A percentile compares a stretch with the other conserved stretches of the same genome.
phyloP scores from a whole-genome alignment of 1,140 invertebrate species.

The Colletes latitarsis region DNA sequence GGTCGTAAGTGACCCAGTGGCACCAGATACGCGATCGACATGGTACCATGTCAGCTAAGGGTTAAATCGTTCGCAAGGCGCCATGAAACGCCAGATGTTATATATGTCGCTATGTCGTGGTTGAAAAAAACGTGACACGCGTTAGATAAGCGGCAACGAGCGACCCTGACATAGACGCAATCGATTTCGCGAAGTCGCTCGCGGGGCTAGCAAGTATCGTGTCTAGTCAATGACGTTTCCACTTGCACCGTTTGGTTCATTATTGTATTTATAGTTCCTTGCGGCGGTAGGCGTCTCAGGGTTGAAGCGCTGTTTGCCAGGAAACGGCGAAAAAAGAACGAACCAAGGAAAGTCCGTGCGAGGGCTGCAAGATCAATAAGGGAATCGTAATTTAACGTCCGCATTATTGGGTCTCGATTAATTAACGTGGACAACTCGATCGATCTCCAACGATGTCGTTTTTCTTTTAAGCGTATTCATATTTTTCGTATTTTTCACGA shows the following conservation, averaged over 20 bases:
- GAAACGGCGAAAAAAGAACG: background rate
- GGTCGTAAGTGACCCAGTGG: too few relatives aligned
- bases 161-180: constrained; percentile 40
- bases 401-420: constrained; percentile 33
- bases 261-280: constrained; percentile 40
- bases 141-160: constrained; percentile 13
- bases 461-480: background rate
- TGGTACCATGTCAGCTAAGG: too few relatives aligned
- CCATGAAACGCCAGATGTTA: too few relatives aligned
- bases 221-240: constrained; percentile 42
- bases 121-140: background rate
- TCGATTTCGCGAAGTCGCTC: constrained; percentile 36
- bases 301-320: constrained; percentile 10
- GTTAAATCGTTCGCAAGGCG: too few relatives aligned
- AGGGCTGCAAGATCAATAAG: background rate
- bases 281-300: constrained; percentile 30
- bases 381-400: constrained; percentile 38
- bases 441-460: background rate
- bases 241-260: constrained; percentile 35
- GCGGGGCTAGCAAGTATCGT: constrained; percentile 7
- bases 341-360: background rate
- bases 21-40: too few relatives aligned
- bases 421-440: constrained; percentile 19
- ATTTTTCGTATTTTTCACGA: background rate
- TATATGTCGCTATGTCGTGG: background rate